Percentiles rank a stretch among this genome's conserved stretches.
Conservation (phyloP, 2,888 invertebrate species). For the Cordilura impudica region DNA sequence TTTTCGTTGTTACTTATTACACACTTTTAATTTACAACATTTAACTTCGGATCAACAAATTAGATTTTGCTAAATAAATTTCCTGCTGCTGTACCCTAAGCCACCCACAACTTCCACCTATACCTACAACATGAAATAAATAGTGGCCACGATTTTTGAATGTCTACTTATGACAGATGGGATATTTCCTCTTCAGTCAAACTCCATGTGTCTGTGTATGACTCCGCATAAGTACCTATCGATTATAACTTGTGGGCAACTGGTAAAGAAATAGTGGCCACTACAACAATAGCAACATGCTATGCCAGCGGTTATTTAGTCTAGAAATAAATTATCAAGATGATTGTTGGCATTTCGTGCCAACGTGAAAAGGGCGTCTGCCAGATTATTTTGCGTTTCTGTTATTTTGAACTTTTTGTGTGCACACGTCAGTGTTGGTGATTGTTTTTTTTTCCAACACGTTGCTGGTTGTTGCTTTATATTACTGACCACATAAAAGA, state of each 20-base stretch:
- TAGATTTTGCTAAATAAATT: slow-evolving; percentile 26
- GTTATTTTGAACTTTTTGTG: slow-evolving; percentile 6
- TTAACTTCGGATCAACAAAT: slow-evolving; percentile 20
- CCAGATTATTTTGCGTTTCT: slow-evolving; percentile 2
- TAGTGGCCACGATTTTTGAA: neutral
- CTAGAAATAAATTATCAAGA: slow-evolving; percentile 64
- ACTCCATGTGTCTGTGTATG: slow-evolving; percentile 15
- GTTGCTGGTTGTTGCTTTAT: slow-evolving; percentile 38
- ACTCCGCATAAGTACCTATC: slow-evolving; percentile 1
- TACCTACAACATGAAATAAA: neutral
- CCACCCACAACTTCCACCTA: neutral
- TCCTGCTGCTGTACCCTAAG: slow-evolving; percentile 10
- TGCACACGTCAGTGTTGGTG: neutral
- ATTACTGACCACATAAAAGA: slow-evolving; percentile 41
- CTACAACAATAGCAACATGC: neutral
- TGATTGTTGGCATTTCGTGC: slow-evolving; percentile 64
- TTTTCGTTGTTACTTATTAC: neutral
- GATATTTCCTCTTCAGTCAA: slow-evolving; percentile 28
- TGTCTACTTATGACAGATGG: slow-evolving; percentile 36
- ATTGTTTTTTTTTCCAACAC: slow-evolving; percentile 43
- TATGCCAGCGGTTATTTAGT: slow-evolving; percentile 27
- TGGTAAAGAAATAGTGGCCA: neutral
- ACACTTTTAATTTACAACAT: slow-evolving; percentile 22
- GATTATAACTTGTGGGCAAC: slow-evolving; percentile 18
- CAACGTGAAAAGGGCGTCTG: slow-evolving; percentile 49